Conservation (phyloP, 2,888 invertebrate species). For the Troides oblongomaculatus region DNA sequence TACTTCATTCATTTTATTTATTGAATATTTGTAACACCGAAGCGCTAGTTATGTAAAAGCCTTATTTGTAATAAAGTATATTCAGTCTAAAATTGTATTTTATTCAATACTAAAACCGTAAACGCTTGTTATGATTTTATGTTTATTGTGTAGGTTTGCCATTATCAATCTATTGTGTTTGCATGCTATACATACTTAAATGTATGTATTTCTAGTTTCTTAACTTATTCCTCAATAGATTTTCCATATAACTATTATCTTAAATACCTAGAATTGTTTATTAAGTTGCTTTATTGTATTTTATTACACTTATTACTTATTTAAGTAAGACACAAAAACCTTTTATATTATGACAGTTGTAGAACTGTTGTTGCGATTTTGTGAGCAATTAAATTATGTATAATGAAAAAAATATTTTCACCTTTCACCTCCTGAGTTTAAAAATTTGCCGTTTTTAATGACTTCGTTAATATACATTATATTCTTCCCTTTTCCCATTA, state of each 20-base stretch:
- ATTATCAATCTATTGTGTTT: conserved; percentile 59
- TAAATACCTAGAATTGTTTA: not conserved
- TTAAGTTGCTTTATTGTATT: not conserved
- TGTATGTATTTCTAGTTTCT: not conserved
- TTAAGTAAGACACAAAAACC: not conserved
- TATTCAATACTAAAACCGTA: conserved; percentile 57
- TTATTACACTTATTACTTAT: not conserved
- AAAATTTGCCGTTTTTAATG: no score
- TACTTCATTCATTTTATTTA: conserved; percentile 43
- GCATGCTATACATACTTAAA: conserved; percentile 40
- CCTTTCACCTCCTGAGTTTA: not conserved
- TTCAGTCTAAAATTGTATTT: conserved; percentile 71
- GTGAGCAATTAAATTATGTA: no score
- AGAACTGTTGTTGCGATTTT: no score
- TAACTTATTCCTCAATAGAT: not conserved
- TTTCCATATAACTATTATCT: not conserved
- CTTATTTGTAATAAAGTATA: conserved; percentile 77
- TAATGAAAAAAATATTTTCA: not conserved
- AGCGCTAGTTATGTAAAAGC: conserved; percentile 68
- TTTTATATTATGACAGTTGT: no score
- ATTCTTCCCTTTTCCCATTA: no score
- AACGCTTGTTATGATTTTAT: conserved; percentile 53
- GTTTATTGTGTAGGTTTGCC: conserved; percentile 79
- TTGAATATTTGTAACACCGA: conserved; percentile 65
- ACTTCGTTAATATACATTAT: no score